Conservation (phyloP, 2,888 invertebrate species). For the Plagodis pulveraria region DNA sequence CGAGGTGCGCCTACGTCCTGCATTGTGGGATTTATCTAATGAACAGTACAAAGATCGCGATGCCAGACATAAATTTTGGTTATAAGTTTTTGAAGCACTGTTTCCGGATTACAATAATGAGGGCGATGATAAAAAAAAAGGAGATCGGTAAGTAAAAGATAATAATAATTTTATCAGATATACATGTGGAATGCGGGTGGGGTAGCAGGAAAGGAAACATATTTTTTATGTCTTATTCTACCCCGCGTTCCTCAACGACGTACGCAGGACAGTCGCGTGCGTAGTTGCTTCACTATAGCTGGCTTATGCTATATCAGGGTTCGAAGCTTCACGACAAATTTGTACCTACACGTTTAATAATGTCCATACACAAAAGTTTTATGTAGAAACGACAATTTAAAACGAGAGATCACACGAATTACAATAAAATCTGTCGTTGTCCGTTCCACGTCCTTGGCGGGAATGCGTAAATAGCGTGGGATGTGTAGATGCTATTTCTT, state of each 20-base stretch:
- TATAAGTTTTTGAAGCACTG: slow-evolving; percentile 26
- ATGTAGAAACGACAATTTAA: slow-evolving; percentile 29
- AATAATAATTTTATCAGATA: slow-evolving; percentile 20
- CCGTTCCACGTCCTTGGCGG: slow-evolving; percentile 18
- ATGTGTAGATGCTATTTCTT: slow-evolving; percentile 27
- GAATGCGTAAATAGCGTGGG: slow-evolving; percentile 24
- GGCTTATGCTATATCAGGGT: too few species aligned
- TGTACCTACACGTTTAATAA: slow-evolving; percentile 28
- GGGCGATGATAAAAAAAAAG: slow-evolving; percentile 26
- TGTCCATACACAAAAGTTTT: slow-evolving; percentile 29
- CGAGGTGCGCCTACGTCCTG: slow-evolving; percentile 29
- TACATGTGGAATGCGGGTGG: too few species aligned
- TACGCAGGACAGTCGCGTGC: too few species aligned
- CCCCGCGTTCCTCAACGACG: too few species aligned
- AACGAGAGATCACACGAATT: slow-evolving; percentile 29
- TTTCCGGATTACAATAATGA: slow-evolving; percentile 25
- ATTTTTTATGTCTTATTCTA: too few species aligned
- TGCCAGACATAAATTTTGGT: slow-evolving; percentile 26
- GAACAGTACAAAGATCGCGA: slow-evolving; percentile 20
- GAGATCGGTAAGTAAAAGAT: slow-evolving; percentile 27
- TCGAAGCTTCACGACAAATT: too few species aligned
- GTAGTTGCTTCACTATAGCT: too few species aligned
- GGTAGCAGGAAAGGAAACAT: too few species aligned
- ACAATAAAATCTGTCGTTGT: slow-evolving; percentile 32
- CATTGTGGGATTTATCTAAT: slow-evolving; percentile 30